Conservation (phyloP, 1,140 invertebrate genomes). For the Bombus huntii region DNA sequence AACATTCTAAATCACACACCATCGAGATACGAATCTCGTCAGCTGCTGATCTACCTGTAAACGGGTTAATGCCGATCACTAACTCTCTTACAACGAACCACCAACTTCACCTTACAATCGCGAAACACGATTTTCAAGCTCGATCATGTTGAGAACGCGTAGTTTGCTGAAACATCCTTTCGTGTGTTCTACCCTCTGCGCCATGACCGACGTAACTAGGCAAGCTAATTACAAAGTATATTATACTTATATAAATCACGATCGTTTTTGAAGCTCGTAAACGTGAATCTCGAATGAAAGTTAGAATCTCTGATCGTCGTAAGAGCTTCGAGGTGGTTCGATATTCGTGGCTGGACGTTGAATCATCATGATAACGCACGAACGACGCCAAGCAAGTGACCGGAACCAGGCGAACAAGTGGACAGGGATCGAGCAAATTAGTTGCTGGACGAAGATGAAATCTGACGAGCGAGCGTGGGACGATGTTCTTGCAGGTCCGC, state of each 20-base stretch:
- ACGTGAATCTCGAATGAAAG: not conserved
- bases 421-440: not conserved
- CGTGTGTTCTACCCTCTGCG: not conserved
- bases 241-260: not conserved
- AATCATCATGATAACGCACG: not conserved
- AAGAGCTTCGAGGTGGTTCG: too few relatives aligned
- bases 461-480: not conserved
- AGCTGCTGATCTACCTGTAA: not conserved
- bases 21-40: not conserved
- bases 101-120: not conserved
- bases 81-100: not conserved
- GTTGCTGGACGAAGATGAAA: not conserved
- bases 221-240: too few relatives aligned
- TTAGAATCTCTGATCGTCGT: not conserved
- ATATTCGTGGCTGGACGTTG: too few relatives aligned
- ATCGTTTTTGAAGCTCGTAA: too few relatives aligned
- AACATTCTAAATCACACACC: not conserved
- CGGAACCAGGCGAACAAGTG: not conserved
- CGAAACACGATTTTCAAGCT: not conserved
- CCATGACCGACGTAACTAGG: too few relatives aligned
- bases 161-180: not conserved
- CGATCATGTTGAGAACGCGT: too few relatives aligned
- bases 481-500: slow-evolving; percentile 19
- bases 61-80: not conserved
- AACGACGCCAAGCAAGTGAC: not conserved